Evolutionary conservation across 2,888 invertebrate genomes (phyloP), one percentile per base, ranked within the genome.

Genomic region (Thera obeliscata): DNA sequence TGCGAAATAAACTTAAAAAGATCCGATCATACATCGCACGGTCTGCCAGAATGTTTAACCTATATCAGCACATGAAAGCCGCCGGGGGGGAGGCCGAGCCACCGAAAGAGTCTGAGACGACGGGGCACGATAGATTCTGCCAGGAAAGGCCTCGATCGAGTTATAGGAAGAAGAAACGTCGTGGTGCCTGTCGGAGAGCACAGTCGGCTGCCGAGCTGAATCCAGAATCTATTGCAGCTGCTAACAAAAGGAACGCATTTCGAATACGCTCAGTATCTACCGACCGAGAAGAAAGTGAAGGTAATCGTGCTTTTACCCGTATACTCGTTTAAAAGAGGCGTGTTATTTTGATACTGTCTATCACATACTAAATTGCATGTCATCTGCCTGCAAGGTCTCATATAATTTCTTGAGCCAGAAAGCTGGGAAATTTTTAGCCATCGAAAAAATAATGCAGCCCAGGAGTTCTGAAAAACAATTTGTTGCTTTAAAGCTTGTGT

Each of bases 91-190:
- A 94, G 12, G 93, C 91, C 3, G 95, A 91, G 76, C 94, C 93
- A 38, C 90, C 84, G 74, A 94, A 88, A 71, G 94, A 90, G 74
- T 86, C 94, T 0, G 95, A 95, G 79, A 95, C 96, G 2, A 97
- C 97, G 6, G 97, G 97, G 0, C 97, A 97, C 79, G 97, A 97
- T 80, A 94, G 97, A 76, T 97, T 97, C 84, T 97, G 96, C 78
- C 96, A 96, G 81, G 95, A 96, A 67, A 81, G 96, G 0, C 94
- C 95, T 0, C 83, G 94, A 69, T 87, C 92, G 0, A 94, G 90
- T 64, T 94, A 91, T 41, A 87, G 90, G 79, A 93, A 93, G 86
- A 94, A 93, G 82, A 94, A 95, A 83, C 94, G 92, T 55, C 93
- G 91, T 46, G 94, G 94, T 12, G 94, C 95, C n/a, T 94, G 95